These are phyloP conservation scores for Vidua macroura DNA, from an alignment of 2,113 vertebrate genomes.

Conservation along the genomic window DNA sequence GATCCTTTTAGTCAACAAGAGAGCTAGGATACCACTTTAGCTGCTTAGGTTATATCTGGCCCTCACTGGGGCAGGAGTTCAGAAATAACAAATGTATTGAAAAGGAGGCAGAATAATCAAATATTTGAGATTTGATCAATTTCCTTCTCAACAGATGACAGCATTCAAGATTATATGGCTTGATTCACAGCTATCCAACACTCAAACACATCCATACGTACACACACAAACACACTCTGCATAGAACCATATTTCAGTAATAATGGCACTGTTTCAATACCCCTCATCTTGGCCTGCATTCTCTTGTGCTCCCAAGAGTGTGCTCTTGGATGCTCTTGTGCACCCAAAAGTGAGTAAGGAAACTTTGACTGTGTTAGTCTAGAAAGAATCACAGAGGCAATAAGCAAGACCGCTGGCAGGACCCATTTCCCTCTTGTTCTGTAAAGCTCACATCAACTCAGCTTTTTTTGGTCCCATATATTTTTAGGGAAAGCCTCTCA, in stretches of 20 bases:
- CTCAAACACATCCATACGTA: neutral
- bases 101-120: neutral
- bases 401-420: slow-evolving; percentile 62
- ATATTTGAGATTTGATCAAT: neutral
- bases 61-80: neutral
- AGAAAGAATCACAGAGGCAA: slow-evolving; percentile 45
- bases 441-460: neutral
- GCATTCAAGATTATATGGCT: neutral
- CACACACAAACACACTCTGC: neutral
- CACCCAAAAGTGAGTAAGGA: slow-evolving; percentile 42
- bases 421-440: slow-evolving; percentile 21
- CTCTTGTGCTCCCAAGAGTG: neutral
- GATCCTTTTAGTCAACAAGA: neutral
- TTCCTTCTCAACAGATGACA: neutral
- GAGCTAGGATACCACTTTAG: neutral
- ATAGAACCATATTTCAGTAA: neutral
- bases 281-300: neutral
- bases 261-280: neutral
- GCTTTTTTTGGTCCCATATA: neutral
- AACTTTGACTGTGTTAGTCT: slow-evolving; percentile 56
- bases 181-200: neutral
- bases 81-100: neutral
- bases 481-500: slow-evolving; percentile 34
- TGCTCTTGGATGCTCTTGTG: too few species aligned
- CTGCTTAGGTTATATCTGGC: neutral